A percentile compares a stretch with the other conserved stretches of the same genome.
Evolutionary conservation across 2,113 vertebrate species (phyloP).

Genomic region (Channa argus): DNA sequence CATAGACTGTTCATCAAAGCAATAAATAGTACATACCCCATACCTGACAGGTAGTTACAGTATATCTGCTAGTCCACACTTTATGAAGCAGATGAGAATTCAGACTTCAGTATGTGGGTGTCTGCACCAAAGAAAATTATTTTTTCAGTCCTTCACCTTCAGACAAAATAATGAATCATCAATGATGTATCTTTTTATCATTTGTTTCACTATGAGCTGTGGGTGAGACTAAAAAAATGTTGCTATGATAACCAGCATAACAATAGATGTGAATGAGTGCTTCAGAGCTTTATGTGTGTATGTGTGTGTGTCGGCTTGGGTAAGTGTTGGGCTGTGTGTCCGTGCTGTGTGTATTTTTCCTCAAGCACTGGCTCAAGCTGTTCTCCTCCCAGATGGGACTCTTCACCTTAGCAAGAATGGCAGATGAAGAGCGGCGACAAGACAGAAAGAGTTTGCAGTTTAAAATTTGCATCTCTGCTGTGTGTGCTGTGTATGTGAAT

Average conservation of each 20-base stretch:
- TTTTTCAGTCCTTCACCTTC: neutral
- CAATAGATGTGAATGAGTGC: constrained; percentile 39
- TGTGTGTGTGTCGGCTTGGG: constrained; percentile 1
- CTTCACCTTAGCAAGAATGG: constrained; percentile 61
- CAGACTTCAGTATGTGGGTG: neutral
- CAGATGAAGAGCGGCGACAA: constrained; percentile 44
- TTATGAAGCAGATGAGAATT: neutral
- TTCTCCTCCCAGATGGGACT: constrained; percentile 61
- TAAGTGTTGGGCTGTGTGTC: neutral
- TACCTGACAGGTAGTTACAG: constrained; percentile 7
- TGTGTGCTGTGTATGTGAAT: constrained; percentile 6
- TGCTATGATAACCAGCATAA: constrained; percentile 40
- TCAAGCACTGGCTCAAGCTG: constrained; percentile 51
- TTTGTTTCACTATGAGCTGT: constrained; percentile 20
- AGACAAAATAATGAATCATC: constrained; percentile 42
- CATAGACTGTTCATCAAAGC: neutral
- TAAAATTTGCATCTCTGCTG: constrained; percentile 19
- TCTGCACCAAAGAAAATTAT: constrained; percentile 6
- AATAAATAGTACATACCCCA: neutral
- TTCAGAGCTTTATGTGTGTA: neutral
- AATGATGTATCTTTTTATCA: constrained; percentile 3
- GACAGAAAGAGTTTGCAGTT: constrained; percentile 36
- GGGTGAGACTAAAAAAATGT: constrained; percentile 33
- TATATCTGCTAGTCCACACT: neutral
- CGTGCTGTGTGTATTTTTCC: constrained; percentile 21